Evolutionary conservation across 1,140 invertebrate species (phyloP).

Genomic region (Babylonia areolata): DNA sequence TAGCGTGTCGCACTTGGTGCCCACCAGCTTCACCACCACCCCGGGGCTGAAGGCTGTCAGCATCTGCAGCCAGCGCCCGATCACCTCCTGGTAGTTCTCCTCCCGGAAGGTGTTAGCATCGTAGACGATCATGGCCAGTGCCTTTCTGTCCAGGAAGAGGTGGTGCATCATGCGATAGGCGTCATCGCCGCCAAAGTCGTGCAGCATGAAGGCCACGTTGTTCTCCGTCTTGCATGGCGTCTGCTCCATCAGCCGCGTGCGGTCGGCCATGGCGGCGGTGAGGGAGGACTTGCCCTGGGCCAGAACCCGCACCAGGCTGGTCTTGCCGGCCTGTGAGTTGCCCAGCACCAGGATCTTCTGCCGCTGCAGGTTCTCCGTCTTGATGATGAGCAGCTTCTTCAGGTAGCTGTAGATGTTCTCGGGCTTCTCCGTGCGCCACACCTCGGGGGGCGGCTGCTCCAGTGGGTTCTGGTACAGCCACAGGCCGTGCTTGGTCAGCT

Average conservation of each 20-base stretch:
- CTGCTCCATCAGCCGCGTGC: constrained; percentile 62
- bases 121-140: constrained; percentile 71
- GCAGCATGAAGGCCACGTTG: constrained; percentile 69
- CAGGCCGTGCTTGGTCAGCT: constrained; percentile 70
- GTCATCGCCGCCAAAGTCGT: constrained; percentile 71
- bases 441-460: constrained; percentile 69
- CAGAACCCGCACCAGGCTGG: constrained; percentile 63
- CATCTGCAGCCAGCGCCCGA: constrained; percentile 73
- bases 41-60: constrained; percentile 64
- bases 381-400: constrained; percentile 69
- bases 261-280: constrained; percentile 48
- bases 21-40: constrained; percentile 71
- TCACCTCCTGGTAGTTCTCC: constrained; percentile 58
- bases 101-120: constrained; percentile 63
- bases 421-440: constrained; percentile 72
- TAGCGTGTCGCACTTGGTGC: constrained; percentile 64
- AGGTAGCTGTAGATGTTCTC: constrained; percentile 73
- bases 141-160: constrained; percentile 70
- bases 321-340: constrained; percentile 69
- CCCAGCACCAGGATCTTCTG: constrained; percentile 73
- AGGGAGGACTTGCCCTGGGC: constrained; percentile 59
- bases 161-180: constrained; percentile 66
- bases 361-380: constrained; percentile 71
- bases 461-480: constrained; percentile 75
- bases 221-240: constrained; percentile 71